Percentiles rank a stretch among this genome's conserved stretches.
phyloP scores from a whole-genome alignment of 2,888 invertebrate species.

The Netelia fuscicornis region DNA sequence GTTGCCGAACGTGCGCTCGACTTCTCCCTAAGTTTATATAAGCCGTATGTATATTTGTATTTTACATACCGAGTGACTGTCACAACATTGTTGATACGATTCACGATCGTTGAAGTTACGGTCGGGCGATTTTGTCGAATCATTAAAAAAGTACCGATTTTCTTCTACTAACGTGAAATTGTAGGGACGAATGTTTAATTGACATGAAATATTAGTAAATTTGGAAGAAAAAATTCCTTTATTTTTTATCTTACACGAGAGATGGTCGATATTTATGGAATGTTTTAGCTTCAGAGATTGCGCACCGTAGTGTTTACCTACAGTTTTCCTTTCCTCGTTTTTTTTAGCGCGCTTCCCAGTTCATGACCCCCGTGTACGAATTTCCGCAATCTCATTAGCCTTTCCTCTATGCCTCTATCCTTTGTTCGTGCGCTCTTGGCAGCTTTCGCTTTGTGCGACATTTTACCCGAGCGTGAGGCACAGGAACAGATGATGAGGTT shows the following conservation, averaged over 20 bases:
- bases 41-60: neutral
- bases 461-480: neutral
- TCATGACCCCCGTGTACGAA: slow-evolving; percentile 31
- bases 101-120: neutral
- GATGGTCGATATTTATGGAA: no score
- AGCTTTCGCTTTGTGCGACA: neutral
- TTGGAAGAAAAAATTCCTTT: no score
- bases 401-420: neutral
- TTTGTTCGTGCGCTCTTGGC: slow-evolving; percentile 20
- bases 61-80: slow-evolving; percentile 16
- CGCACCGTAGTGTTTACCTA: neutral
- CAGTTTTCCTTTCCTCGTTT: neutral
- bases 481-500: neutral
- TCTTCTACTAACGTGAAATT: no score
- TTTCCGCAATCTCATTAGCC: slow-evolving; percentile 57
- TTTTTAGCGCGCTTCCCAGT: slow-evolving; percentile 3
- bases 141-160: neutral
- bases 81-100: slow-evolving; percentile 12
- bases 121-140: neutral
- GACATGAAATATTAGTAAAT: no score
- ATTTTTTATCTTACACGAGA: no score
- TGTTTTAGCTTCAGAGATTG: no score
- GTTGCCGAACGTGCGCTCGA: slow-evolving; percentile 12
- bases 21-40: neutral
- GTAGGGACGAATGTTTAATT: no score